phyloP scores from a whole-genome alignment of 2,797 vertebrate species.

The Channa striata region DNA sequence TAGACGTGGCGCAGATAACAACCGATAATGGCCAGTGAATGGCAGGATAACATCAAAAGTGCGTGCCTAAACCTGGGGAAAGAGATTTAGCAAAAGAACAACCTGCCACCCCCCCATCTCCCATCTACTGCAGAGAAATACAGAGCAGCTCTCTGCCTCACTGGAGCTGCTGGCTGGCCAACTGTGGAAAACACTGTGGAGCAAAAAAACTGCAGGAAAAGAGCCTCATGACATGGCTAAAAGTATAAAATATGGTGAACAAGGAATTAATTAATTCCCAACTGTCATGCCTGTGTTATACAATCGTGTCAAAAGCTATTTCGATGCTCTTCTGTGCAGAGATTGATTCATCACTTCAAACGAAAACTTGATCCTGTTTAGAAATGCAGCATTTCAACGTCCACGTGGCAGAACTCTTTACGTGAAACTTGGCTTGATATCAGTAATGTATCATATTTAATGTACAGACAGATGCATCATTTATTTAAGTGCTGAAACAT shows the following conservation, averaged over 20 bases:
- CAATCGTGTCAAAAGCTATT: constrained; percentile 10
- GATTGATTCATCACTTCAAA: constrained; percentile 20
- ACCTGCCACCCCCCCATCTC: too few relatives aligned
- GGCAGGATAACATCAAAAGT: too few relatives aligned
- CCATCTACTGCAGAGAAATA: not conserved
- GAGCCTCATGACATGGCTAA: constrained; percentile 24
- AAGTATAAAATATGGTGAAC: constrained; percentile 36
- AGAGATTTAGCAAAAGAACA: too few relatives aligned
- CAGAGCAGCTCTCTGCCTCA: constrained; percentile 22
- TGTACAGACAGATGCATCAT: constrained; percentile 53
- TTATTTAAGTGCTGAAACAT: constrained; percentile 70
- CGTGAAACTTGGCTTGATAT: constrained; percentile 43
- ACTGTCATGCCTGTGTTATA: not conserved
- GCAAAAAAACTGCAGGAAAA: constrained; percentile 11
- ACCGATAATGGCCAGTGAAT: too few relatives aligned
- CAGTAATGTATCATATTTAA: constrained; percentile 50
- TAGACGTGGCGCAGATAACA: too few relatives aligned
- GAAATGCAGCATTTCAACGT: not conserved
- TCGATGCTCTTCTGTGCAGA: not conserved
- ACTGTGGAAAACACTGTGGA: constrained; percentile 22
- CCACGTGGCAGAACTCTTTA: not conserved
- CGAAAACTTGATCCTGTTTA: constrained; percentile 4
- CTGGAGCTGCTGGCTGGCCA: constrained; percentile 17
- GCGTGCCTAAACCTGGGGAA: too few relatives aligned
- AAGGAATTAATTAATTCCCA: constrained; percentile 32